These are phyloP conservation scores for Apteryx owenii DNA, from an alignment of 2,113 vertebrate genomes.

Conservation along the genomic window DNA sequence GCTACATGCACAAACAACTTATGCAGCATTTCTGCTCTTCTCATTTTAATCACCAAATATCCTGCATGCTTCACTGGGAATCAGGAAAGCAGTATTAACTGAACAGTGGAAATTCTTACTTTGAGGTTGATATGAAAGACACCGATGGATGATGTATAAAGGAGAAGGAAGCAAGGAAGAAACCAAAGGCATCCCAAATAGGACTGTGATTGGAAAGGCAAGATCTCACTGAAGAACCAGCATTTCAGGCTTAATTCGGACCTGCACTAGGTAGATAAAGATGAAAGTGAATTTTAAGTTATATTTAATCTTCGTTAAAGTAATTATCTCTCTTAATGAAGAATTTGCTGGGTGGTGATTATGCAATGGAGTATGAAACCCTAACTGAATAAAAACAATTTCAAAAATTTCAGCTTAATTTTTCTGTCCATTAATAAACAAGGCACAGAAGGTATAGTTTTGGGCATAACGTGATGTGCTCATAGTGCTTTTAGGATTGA, in stretches of 20 bases:
- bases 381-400: slow-evolving; percentile 72
- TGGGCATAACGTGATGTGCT: background rate
- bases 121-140: background rate
- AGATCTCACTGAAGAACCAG: background rate
- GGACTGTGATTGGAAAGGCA: background rate
- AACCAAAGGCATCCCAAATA: background rate
- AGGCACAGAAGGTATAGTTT: slow-evolving; percentile 37
- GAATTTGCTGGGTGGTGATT: slow-evolving; percentile 67
- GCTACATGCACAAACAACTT: background rate
- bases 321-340: slow-evolving; percentile 73
- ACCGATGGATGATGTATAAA: background rate
- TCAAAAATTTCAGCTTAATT: slow-evolving; percentile 47
- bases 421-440: slow-evolving; percentile 69
- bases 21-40: background rate
- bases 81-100: background rate
- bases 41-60: slow-evolving; percentile 40
- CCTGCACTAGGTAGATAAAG: slow-evolving; percentile 61
- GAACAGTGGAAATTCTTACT: background rate
- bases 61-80: background rate
- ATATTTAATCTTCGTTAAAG: slow-evolving; percentile 73
- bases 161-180: background rate
- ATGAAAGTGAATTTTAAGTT: slow-evolving; percentile 72
- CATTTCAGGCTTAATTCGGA: slow-evolving; percentile 62
- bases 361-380: slow-evolving; percentile 68
- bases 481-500: slow-evolving; percentile 1